phyloP scores from a whole-genome alignment of 2,797 vertebrate species.

The Carapus acus region DNA sequence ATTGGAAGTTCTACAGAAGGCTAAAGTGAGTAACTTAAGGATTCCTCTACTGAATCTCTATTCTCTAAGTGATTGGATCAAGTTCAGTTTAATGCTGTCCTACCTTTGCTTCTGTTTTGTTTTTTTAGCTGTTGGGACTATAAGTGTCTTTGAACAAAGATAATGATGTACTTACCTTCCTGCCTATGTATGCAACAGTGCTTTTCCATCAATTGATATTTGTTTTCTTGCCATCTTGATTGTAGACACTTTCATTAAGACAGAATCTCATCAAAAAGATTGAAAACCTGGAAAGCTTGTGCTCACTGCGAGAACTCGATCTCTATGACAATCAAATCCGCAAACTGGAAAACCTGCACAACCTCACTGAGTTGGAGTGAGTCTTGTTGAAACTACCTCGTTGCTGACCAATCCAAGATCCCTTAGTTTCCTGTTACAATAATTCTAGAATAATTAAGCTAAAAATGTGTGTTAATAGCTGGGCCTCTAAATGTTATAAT shows the following conservation, averaged over 20 bases:
- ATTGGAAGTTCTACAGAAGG: slow-evolving; percentile 92
- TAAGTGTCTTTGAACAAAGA: too few species aligned
- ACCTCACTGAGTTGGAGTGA: slow-evolving; percentile 89
- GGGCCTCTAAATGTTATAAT: too few species aligned
- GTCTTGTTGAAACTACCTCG: slow-evolving; percentile 45
- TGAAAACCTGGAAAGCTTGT: slow-evolving; percentile 88
- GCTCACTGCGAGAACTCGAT: slow-evolving; percentile 84
- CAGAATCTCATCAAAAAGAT: slow-evolving; percentile 96
- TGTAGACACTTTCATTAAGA: slow-evolving; percentile 90
- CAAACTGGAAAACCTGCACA: slow-evolving; percentile 89
- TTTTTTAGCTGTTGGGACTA: too few species aligned
- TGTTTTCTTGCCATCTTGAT: slow-evolving; percentile 11
- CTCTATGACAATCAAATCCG: slow-evolving; percentile 98
- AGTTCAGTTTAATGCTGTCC: too few species aligned
- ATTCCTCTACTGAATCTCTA: too few species aligned
- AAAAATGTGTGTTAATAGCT: too few species aligned
- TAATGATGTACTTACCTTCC: too few species aligned
- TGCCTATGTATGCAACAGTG: too few species aligned
- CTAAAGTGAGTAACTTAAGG: slow-evolving; percentile 76
- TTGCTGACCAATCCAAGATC: neutral
- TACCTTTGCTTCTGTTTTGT: too few species aligned
- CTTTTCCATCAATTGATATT: slow-evolving; percentile 3
- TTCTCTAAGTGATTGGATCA: too few species aligned
- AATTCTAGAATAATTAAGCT: neutral
- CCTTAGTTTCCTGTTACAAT: neutral